Percentiles rank a stretch among this genome's conserved stretches.
These are phyloP conservation scores for Eidolon dupreanum DNA, from an alignment of 2,797 vertebrate species.

Conservation along the genomic window DNA sequence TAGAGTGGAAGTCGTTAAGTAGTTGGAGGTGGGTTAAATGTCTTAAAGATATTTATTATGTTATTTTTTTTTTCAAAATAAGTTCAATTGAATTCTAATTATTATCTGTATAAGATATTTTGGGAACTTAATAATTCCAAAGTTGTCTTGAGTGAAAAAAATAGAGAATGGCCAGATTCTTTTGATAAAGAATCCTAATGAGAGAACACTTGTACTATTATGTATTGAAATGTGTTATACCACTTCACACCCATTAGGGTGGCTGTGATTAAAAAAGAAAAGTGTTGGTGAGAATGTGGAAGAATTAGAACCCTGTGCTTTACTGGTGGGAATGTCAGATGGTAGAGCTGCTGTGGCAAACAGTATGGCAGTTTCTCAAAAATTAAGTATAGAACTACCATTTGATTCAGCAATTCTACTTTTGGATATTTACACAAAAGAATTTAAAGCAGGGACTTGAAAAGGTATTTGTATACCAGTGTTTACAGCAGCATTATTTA, in stretches of 20 bases:
- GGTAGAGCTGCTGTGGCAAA: not conserved
- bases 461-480: not conserved
- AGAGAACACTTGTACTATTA: not conserved
- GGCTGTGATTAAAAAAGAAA: constrained; percentile 1
- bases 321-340: not conserved
- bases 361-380: not conserved
- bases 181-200: constrained; percentile 27
- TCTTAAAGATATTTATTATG: constrained; percentile 21
- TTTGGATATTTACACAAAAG: not conserved
- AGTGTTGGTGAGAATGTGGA: not conserved
- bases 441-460: not conserved
- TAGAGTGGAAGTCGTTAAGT: not conserved
- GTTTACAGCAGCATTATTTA: not conserved
- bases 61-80: constrained; percentile 47
- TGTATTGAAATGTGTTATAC: not conserved
- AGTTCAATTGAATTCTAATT: constrained; percentile 19
- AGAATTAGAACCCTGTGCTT: not conserved
- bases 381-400: not conserved
- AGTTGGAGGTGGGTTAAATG: not conserved
- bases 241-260: not conserved
- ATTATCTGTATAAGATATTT: constrained; percentile 29
- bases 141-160: constrained; percentile 28
- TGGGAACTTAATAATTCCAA: not conserved
- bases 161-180: not conserved
- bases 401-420: not conserved